Conservation (phyloP, 2,113 vertebrate genomes). For the Bos javanicus region DNA sequence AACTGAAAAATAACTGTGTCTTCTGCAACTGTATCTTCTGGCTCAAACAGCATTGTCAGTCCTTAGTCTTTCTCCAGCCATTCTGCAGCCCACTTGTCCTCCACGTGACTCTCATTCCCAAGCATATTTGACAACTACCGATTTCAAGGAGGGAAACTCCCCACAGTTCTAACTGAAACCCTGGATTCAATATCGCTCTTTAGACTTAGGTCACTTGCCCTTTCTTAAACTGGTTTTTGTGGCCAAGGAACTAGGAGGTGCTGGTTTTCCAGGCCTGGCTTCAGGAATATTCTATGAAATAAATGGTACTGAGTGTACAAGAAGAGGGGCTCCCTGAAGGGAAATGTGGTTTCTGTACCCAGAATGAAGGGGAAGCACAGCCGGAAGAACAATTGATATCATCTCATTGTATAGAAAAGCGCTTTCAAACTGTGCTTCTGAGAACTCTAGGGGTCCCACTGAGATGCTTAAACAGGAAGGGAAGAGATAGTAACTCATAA, state of each 20-base stretch:
- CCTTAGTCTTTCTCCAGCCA: background rate
- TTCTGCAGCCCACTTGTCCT: background rate
- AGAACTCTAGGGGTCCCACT: background rate
- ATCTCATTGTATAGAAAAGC: background rate
- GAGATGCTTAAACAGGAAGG: background rate
- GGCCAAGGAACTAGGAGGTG: background rate
- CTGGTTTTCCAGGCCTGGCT: background rate
- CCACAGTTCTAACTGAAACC: background rate
- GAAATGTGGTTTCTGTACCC: background rate
- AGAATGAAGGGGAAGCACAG: background rate
- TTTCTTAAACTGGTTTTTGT: background rate
- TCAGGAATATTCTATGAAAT: background rate
- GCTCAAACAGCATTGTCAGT: background rate
- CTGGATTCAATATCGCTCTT: background rate
- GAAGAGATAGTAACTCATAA: background rate
- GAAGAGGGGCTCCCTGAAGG: background rate
- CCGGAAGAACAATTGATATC: background rate
- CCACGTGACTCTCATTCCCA: background rate
- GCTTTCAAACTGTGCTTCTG: background rate
- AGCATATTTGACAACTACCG: background rate
- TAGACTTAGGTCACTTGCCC: background rate
- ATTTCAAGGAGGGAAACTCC: background rate
- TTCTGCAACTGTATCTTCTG: background rate
- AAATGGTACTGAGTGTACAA: background rate
- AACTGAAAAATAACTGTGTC: background rate